These are phyloP conservation scores for Cebus imitator DNA, from an alignment of 2,113 vertebrate genomes.

Conservation along the genomic window DNA sequence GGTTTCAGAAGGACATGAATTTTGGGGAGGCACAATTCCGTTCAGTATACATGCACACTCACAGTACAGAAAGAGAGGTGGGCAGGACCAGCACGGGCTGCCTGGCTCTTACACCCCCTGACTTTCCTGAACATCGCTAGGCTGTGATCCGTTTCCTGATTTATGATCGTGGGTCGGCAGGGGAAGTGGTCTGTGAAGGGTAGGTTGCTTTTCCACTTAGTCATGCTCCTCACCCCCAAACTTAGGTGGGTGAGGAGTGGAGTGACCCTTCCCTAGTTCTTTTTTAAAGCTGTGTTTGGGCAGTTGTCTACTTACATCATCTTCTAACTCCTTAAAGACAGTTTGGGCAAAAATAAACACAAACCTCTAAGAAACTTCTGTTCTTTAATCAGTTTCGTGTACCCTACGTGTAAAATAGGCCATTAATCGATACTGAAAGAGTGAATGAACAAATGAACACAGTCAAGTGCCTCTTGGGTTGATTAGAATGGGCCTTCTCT, in stretches of 20 bases:
- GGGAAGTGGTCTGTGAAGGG: constrained; percentile 49
- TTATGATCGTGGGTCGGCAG: constrained; percentile 4
- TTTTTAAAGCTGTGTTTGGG: constrained; percentile 33
- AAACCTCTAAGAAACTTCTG: constrained; percentile 25
- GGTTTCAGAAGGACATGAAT: neutral
- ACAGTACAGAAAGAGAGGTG: neutral
- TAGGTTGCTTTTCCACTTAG: constrained; percentile 55
- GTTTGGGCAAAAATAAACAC: constrained; percentile 36
- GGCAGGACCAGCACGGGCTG: neutral
- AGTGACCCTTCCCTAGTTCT: neutral
- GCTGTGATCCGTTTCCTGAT: constrained; percentile 47
- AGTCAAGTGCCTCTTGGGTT: constrained; percentile 49
- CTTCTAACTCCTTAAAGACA: constrained; percentile 47
- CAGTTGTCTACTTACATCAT: constrained; percentile 50
- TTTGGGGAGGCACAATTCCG: neutral
- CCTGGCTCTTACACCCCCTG: neutral
- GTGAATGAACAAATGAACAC: constrained; percentile 40
- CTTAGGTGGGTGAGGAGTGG: neutral
- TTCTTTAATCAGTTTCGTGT: constrained; percentile 48
- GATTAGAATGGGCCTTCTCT: constrained; percentile 65
- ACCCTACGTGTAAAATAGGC: neutral
- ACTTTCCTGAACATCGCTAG: neutral
- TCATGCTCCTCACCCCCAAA: constrained; percentile 56
- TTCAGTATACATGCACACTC: neutral
- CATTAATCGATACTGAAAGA: neutral